Evolutionary conservation across 2,797 vertebrate genomes (phyloP).

Genomic region (Syngnathus rostellatus): DNA sequence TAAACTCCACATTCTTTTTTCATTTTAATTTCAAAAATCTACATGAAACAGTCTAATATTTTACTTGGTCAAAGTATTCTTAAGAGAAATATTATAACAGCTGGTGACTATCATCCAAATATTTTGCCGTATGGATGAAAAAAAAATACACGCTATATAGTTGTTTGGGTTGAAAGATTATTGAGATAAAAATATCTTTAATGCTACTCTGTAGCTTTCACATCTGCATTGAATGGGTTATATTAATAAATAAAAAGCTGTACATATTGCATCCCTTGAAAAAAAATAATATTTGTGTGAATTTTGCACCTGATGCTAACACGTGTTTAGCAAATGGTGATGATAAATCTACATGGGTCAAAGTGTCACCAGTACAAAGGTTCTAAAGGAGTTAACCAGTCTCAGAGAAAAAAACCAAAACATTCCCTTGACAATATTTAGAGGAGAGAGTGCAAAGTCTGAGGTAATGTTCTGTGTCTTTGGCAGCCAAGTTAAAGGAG

Average conservation of each 20-base stretch:
- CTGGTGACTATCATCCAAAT: not conserved
- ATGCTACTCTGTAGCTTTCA: not conserved
- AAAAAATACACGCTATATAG: not conserved
- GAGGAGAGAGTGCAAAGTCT: constrained; percentile 24
- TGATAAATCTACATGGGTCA: not conserved
- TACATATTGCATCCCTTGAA: not conserved
- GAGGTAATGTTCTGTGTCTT: constrained; percentile 22
- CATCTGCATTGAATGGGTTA: not conserved
- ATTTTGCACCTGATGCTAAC: not conserved
- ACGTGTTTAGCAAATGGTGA: not conserved
- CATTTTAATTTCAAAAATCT: not conserved
- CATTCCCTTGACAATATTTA: not conserved
- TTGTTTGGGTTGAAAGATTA: constrained; percentile 3
- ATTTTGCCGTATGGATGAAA: not conserved
- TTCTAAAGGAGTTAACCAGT: not conserved
- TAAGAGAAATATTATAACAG: not conserved
- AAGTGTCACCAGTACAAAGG: constrained; percentile 1
- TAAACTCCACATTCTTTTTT: not conserved
- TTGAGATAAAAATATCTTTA: not conserved
- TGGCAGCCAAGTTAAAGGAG: constrained; percentile 3
- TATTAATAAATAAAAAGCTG: constrained; percentile 3
- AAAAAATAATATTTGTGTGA: not conserved
- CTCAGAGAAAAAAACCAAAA: not conserved
- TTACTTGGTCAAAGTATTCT: not conserved
- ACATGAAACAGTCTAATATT: not conserved